Evolutionary conservation across 64 coral and sea anemone genomes (phyloP), one percentile per base, ranked within the genome.

Genomic region (Montipora sp.): DNA sequence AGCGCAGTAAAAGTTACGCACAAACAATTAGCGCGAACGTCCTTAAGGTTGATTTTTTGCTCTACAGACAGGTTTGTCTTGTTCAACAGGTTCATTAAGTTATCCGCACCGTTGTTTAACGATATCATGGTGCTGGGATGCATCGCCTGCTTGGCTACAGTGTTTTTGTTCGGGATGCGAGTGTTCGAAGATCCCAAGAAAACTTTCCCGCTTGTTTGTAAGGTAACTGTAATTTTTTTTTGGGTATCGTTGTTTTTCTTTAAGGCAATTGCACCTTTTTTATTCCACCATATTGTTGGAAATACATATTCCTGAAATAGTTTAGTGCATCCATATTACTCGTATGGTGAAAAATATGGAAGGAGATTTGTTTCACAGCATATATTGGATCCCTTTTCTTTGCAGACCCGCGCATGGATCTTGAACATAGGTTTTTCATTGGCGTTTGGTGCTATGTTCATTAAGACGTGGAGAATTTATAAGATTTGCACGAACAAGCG

Each of bases 381-480:
- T 8, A 8, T 57, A 57, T 57, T 57, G 11, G 6, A 8, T 0
- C 53, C 6, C 11, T 11, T 8, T 86, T 88, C 10, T 72, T 67
- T 78, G 20, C 76, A 96, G 95, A 87, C 87, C 16, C 90, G 95
- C 12, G 87, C 95, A 45, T 96, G 95, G 95, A 96, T 91, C 22
- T 58, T 96, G 3, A 87, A 82, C 5, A 85, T 93, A 9, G 95
- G 95, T n/a, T 96, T 96, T 78, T 96, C 95, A 4, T 87, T 89
- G 51, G 95, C 95, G 60, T 96, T 96, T 77, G 95, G 95, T 63
- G 95, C 91, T 0, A 96, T 96, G 95, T 96, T 96, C 79, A 84
- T 96, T 20, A 96, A 96, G 81, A 96, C 95, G 11, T 96, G 95
- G 95, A 23, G 95, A 96, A 90, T 96, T 14, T 96, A 96, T 77